phyloP scores from a whole-genome alignment of 2,888 invertebrate genomes.

The Frankliniella fusca region DNA sequence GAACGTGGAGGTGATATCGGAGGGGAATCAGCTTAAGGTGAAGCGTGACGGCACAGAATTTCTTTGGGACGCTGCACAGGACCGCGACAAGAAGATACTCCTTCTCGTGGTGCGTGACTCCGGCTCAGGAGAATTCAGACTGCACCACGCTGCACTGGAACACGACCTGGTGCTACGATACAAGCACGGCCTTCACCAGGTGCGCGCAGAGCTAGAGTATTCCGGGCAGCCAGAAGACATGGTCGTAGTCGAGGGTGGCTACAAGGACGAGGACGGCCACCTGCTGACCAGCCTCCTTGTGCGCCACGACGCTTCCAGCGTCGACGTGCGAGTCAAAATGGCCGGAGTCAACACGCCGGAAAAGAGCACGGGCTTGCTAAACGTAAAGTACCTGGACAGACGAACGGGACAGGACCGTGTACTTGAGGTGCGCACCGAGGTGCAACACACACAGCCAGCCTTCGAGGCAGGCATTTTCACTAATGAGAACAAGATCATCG shows the following conservation, averaged over 20 bases:
- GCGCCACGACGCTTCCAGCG: conserved; percentile 37
- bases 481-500: conserved; percentile 33
- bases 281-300: conserved; percentile 23
- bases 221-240: conserved; percentile 37
- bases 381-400: conserved; percentile 33
- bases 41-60: conserved; percentile 37
- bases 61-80: conserved; percentile 42
- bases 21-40: neutral
- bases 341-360: conserved; percentile 27
- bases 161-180: conserved; percentile 38
- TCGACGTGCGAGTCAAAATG: conserved; percentile 35
- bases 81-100: conserved; percentile 39
- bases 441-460: conserved; percentile 30
- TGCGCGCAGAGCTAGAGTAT: conserved; percentile 37
- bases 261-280: conserved; percentile 26
- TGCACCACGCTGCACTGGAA: conserved; percentile 38
- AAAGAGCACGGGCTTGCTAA: conserved; percentile 29
- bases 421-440: conserved; percentile 33
- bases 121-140: neutral
- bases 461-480: conserved; percentile 33
- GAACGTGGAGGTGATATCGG: neutral
- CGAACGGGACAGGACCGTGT: conserved; percentile 31
- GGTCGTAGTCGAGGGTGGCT: conserved; percentile 33
- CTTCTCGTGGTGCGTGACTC: conserved; percentile 33
- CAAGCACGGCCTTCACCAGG: conserved; percentile 34